Conservation (phyloP, 1,140 invertebrate species). For the Aplysia californica region DNA sequence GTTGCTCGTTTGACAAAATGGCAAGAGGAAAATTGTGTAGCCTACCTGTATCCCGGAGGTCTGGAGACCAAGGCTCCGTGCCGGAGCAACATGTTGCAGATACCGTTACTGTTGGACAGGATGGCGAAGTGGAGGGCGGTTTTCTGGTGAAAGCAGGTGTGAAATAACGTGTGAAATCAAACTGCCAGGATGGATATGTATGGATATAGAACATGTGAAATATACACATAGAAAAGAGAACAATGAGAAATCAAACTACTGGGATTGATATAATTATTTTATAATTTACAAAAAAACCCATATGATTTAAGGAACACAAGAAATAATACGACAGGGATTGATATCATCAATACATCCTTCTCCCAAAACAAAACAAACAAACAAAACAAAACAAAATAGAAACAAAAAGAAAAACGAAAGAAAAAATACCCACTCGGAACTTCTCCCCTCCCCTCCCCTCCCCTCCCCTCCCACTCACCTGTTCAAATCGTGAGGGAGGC, state of each 20-base stretch:
- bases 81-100: slow-evolving; percentile 84
- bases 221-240: too few relatives aligned
- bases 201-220: too few relatives aligned
- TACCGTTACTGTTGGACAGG: slow-evolving; percentile 78
- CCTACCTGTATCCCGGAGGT: slow-evolving; percentile 79
- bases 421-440: too few relatives aligned
- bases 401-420: too few relatives aligned
- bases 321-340: not conserved
- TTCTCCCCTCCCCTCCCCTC: too few relatives aligned
- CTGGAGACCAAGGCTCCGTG: slow-evolving; percentile 77
- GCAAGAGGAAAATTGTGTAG: not conserved
- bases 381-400: too few relatives aligned
- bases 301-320: not conserved
- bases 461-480: slow-evolving; percentile 18
- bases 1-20: not conserved
- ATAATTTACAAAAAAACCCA: not conserved
- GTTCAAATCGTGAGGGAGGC: slow-evolving; percentile 55
- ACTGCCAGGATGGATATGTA: too few relatives aligned
- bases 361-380: too few relatives aligned
- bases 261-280: too few relatives aligned
- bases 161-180: not conserved
- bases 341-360: too few relatives aligned
- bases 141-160: slow-evolving; percentile 38
- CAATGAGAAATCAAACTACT: too few relatives aligned
- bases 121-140: slow-evolving; percentile 91